phyloP scores from a whole-genome alignment of 2,888 invertebrate species.

The Spilarctia lutea region DNA sequence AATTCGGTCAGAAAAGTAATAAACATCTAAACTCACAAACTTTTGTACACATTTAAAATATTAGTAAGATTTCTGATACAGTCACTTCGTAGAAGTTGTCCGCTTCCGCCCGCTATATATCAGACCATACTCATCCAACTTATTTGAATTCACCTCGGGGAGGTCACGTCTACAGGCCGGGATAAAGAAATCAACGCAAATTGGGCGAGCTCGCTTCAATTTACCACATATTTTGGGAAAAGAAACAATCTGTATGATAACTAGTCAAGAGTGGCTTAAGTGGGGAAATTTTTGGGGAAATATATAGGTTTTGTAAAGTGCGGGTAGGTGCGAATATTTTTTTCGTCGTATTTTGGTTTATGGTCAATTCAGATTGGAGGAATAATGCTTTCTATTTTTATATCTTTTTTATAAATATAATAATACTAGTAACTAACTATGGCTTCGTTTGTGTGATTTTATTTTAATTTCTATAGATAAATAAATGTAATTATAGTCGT shows the following conservation, averaged over 20 bases:
- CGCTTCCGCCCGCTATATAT: constrained; percentile 27
- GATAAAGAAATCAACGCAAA: constrained; percentile 82
- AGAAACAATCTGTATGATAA: constrained; percentile 71
- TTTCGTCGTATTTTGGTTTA: background rate
- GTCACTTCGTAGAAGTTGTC: background rate
- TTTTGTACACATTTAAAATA: too few relatives aligned
- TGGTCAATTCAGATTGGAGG: background rate
- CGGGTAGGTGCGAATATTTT: constrained; percentile 7
- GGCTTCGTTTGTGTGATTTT: too few relatives aligned
- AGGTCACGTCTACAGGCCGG: constrained; percentile 58
- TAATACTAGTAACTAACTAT: too few relatives aligned
- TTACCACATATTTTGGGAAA: constrained; percentile 63
- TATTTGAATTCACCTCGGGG: constrained; percentile 65
- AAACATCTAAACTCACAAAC: too few relatives aligned
- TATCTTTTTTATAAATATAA: too few relatives aligned
- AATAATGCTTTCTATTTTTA: background rate
- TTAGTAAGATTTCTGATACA: background rate
- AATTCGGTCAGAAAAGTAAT: too few relatives aligned
- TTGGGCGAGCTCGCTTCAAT: constrained; percentile 63
- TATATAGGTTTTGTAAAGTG: constrained; percentile 6
- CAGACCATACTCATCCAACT: constrained; percentile 41
- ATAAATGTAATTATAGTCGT: too few relatives aligned
- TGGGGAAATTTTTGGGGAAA: constrained; percentile 20
- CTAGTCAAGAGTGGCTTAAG: constrained; percentile 34
- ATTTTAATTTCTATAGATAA: too few relatives aligned